Conservation (phyloP, 2,797 vertebrate species). For the Bucorvus abyssinicus region DNA sequence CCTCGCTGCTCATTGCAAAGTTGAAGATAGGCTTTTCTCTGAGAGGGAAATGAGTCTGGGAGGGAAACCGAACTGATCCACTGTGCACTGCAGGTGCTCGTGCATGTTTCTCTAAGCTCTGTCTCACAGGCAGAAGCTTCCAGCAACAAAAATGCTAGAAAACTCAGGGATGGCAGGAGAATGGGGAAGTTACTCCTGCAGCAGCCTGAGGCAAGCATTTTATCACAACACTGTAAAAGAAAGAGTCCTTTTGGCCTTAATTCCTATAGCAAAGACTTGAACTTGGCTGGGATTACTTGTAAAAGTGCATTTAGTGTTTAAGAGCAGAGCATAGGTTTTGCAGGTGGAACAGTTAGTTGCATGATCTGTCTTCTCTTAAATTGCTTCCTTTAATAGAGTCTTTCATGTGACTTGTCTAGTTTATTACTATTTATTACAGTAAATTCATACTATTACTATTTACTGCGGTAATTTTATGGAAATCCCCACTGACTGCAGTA, state of each 20-base stretch:
- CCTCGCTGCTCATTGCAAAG: neutral
- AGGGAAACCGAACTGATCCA: neutral
- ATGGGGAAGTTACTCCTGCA: neutral
- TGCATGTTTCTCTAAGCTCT: neutral
- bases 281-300: neutral
- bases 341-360: neutral
- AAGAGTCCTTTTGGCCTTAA: neutral
- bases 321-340: neutral
- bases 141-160: neutral
- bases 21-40: neutral
- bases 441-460: neutral
- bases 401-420: neutral
- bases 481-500: neutral
- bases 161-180: neutral
- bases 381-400: neutral
- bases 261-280: neutral
- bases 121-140: neutral
- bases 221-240: neutral
- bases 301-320: neutral
- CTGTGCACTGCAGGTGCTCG: neutral
- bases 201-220: neutral
- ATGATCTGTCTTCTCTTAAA: neutral
- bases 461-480: neutral
- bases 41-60: neutral
- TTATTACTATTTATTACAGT: conserved; percentile 12